Conservation (phyloP, 2,113 vertebrate species). For the Nesoenas mayeri region DNA sequence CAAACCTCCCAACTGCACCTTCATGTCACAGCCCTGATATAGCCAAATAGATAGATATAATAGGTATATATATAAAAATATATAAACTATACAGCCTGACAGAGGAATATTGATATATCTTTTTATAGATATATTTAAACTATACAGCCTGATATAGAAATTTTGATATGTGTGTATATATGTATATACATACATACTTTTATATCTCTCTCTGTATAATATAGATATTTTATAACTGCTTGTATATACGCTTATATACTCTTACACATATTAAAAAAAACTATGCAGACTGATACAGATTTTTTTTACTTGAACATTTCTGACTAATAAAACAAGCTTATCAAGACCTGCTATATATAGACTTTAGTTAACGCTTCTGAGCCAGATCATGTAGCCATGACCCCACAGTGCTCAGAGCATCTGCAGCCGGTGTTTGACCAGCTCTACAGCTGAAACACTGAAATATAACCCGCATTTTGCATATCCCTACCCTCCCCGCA, state of each 20-base stretch:
- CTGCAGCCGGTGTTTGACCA: rapidly evolving
- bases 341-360: background rate
- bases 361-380: background rate
- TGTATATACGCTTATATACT: background rate
- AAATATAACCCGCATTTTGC: background rate
- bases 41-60: rapidly evolving
- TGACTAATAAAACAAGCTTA: background rate
- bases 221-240: background rate
- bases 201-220: background rate
- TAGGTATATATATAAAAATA: no score
- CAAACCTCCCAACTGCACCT: background rate
- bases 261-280: background rate
- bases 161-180: background rate
- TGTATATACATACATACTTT: background rate
- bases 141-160: background rate
- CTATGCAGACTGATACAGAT: background rate
- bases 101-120: background rate
- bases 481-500: background rate
- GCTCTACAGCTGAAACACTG: background rate
- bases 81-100: background rate
- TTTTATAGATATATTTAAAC: no score
- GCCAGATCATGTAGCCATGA: background rate
- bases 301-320: background rate
- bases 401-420: background rate
- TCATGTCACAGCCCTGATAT: background rate